Base-by-base conservation (phyloP, 2,888 invertebrate species). In the Sclerodermus sp. region DNA sequence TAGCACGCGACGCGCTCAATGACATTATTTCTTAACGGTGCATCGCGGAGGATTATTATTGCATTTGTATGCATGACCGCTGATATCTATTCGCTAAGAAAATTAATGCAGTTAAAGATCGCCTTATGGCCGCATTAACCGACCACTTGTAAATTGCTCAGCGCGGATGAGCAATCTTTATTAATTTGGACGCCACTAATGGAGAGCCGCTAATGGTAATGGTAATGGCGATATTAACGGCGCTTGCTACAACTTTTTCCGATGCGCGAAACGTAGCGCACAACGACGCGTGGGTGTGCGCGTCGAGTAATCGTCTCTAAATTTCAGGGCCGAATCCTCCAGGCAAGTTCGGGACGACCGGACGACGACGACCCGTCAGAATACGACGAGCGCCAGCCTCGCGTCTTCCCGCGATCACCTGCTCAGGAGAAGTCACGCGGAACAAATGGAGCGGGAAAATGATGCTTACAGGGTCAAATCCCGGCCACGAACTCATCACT, bases 401-500 rank as follows among this genome's bases (percentile, higher is more conserved):
- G 60, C 58, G 46, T 42, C 47, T 16, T 40, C 59, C 36, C 12
- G 34, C 43, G 51, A 43, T 1, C 66, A 69, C 49, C 45, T 60
- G 18, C 57, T 68, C 15, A 63, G 70, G 60, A 65, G 75, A 53
- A 70, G 54, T 64, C 72, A 74, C 58, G 61, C 65, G 37, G 70
- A 73, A 46, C 55, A 66, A 52, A 42, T 67, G 49, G 72, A 69
- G 45, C 67, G 73, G 31, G 73, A 76, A 49, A 70, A 68, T 53
- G 71, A 70, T 39, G 59, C 66, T 41, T 70, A 70, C 55, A 63
- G 71, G 47, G 70, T 60, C 30, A 66, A 68, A 54, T 64, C 68
- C 12, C 66, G 73, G 45, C 67, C 71, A 17, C 69, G 72, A 47
- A 69, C 67, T 53, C 74, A 74, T 53, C 67, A 75, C 62, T 75